Base-by-base conservation (phyloP, 2,113 vertebrate species). In the Aythya baeri region DNA sequence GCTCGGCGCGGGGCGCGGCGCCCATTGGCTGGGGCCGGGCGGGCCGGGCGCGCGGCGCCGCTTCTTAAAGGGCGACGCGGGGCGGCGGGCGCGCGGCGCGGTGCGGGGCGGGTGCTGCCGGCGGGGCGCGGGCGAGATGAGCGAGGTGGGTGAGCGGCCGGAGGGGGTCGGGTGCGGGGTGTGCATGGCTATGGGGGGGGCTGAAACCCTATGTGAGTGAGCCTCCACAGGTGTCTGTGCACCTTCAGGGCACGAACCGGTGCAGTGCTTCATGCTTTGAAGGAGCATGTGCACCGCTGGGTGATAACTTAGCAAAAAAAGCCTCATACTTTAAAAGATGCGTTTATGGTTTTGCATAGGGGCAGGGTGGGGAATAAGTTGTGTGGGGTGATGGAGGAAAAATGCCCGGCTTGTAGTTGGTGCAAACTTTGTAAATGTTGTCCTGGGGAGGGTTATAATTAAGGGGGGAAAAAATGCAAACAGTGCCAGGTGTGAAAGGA, bases 91-190 rank as follows among this genome's bases (percentile, higher is more conserved):
- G 84, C 17, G 89, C 17, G 77, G 78, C 20, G 46, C 46, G 46
- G 46, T 46, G 59, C 23, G 13, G 66, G 66, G 52, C 17, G 72
- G 44, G 79, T 91, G 73, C 41, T 10, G 43, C 1, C 25, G 43
- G 57, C 13, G 4, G 83, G 41, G 61, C 10, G 54, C 36, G 62
- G 36, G 91, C 72, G 96, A 73, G 94, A 98, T 98, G 98, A 98
- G 98, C 41, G 98, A 98, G 98, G 98, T 98, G 92, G 97, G 95
- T 97, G 92, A 81, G 97, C 21, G 34, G 74, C 17, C 15, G 21
- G 36, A 6, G 34, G 65, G 11, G 8, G 32, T 9, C 8, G 58
- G 58, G 81, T 21, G 2, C 5, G 46, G 46, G 46, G 20, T 13
- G 41, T 41, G 41, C 41, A 13, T 5, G 41, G 41, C 41, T 41